phyloP scores from a whole-genome alignment of 2,797 vertebrate species.

The Phalloptychus januarius region DNA sequence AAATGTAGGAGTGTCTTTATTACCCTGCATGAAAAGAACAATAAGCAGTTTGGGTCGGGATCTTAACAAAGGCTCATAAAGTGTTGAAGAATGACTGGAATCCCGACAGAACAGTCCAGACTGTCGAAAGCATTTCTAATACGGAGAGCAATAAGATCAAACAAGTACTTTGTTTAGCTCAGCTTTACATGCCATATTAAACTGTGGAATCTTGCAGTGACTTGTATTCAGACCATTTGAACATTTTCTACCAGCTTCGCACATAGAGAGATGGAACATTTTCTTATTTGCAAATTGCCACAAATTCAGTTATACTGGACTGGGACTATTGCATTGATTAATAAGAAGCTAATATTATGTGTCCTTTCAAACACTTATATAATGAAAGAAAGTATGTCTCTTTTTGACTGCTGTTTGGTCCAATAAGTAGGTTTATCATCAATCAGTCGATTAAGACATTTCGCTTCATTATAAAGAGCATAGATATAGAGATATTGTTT shows the following conservation, averaged over 20 bases:
- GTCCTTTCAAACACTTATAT: neutral
- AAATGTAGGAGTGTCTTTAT: conserved; percentile 33
- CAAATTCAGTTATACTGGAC: neutral
- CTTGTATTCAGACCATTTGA: neutral
- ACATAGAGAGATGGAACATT: neutral
- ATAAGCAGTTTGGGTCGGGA: conserved; percentile 44
- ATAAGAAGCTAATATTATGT: neutral
- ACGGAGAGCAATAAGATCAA: neutral
- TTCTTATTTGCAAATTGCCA: neutral
- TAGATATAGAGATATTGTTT: neutral
- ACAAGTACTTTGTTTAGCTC: neutral
- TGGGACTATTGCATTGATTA: neutral
- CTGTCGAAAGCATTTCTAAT: conserved; percentile 12
- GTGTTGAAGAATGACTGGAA: conserved; percentile 55
- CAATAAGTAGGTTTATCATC: neutral
- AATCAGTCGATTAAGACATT: neutral
- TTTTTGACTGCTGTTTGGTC: neutral
- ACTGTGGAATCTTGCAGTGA: neutral
- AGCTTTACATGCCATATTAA: neutral
- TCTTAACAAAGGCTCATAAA: conserved; percentile 51
- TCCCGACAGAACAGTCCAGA: conserved; percentile 40
- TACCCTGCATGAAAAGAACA: conserved; percentile 48
- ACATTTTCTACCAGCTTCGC: neutral
- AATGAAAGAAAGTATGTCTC: neutral
- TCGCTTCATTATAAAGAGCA: neutral